phyloP scores from a whole-genome alignment of 2,888 invertebrate species.

The Phragmatobia fuliginosa region DNA sequence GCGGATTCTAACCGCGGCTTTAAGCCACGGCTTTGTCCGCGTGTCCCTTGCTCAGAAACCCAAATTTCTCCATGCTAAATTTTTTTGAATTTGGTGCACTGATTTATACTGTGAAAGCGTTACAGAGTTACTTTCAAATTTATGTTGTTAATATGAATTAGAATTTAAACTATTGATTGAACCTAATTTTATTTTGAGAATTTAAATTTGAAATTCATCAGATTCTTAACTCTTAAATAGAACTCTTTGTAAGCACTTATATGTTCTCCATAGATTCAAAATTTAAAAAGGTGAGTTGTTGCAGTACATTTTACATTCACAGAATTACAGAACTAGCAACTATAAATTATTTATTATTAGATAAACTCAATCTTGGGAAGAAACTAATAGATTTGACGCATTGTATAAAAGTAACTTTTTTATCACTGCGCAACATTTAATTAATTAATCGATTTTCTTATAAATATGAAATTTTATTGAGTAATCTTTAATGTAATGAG shows the following conservation, averaged over 20 bases:
- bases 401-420: background rate
- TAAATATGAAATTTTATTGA: background rate
- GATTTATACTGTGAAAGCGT: too few relatives aligned
- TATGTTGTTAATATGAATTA: too few relatives aligned
- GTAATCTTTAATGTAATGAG: background rate
- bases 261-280: background rate
- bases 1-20: too few relatives aligned
- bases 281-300: background rate
- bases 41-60: too few relatives aligned
- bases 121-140: too few relatives aligned
- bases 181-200: background rate
- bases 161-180: too few relatives aligned
- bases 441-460: background rate
- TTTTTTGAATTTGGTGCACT: too few relatives aligned
- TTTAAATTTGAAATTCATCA: background rate
- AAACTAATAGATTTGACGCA: background rate
- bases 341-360: background rate
- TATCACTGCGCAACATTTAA: background rate
- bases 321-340: background rate
- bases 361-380: background rate
- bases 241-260: background rate
- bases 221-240: too few relatives aligned
- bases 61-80: too few relatives aligned
- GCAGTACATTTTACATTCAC: background rate
- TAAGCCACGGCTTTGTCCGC: too few relatives aligned